Evolutionary conservation across 2,113 vertebrate species (phyloP).

Genomic region (Odontophorus gujanensis): DNA sequence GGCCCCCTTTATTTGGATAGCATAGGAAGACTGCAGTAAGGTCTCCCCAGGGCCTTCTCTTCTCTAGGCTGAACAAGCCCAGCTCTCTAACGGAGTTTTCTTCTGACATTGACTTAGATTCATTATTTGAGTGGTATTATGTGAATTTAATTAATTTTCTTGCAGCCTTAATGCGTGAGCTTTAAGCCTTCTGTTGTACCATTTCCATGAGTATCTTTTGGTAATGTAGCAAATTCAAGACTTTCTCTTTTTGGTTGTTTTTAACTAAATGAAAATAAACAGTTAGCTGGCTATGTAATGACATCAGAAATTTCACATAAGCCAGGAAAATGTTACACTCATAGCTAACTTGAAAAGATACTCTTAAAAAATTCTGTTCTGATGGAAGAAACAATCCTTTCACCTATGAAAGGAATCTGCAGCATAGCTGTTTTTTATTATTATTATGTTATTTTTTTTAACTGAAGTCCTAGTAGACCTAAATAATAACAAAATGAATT

Average conservation of each 20-base stretch:
- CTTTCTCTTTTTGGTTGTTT: slow-evolving; percentile 23
- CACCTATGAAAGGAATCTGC: background rate
- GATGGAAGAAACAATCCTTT: slow-evolving; percentile 7
- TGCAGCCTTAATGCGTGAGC: background rate
- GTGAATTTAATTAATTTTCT: background rate
- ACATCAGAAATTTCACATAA: slow-evolving; percentile 24
- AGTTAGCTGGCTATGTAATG: slow-evolving; percentile 32
- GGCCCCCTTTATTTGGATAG: background rate
- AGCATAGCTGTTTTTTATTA: background rate
- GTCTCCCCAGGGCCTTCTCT: background rate
- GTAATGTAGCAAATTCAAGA: background rate
- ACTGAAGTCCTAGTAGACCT: background rate
- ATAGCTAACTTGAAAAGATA: slow-evolving; percentile 25
- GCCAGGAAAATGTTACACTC: slow-evolving; percentile 61
- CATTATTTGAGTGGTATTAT: background rate
- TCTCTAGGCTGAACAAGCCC: background rate
- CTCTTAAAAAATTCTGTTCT: slow-evolving; percentile 35
- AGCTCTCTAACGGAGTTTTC: background rate
- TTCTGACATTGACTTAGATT: background rate
- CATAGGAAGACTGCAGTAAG: background rate
- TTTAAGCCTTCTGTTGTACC: background rate
- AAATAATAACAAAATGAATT: background rate
- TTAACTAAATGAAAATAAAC: slow-evolving; percentile 31
- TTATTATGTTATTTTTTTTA: background rate
- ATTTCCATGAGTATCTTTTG: background rate